Evolutionary conservation across 2,113 vertebrate genomes (phyloP), one percentile per base, ranked within the genome.

Genomic region (Hyla sarda): DNA sequence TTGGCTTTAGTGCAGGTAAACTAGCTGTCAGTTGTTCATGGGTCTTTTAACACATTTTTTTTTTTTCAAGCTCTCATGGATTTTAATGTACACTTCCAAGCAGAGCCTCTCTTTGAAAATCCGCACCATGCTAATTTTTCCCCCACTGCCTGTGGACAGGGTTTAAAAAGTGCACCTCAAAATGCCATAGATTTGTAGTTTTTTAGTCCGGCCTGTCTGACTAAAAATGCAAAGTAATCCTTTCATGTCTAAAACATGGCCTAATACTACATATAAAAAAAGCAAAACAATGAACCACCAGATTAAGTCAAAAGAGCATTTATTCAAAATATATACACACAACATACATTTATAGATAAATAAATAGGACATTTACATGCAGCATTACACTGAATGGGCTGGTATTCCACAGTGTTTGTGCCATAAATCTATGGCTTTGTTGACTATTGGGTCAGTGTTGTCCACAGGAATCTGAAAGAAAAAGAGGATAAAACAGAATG

Each of bases 391-490:
- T 0, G 95, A 96, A 69, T 99, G 98, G 17, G 95, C 94, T 0
- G 96, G 97, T 2, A 95, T 97, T 47, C 98, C 97, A 0, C 97
- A 98, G 89, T 99, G 96, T 5, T 96, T 98, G 89, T 98, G 97
- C 98, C 98, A 99, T 71, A 98, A 85, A 88, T 99, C 98, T 34
- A 99, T 96, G 37, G 98, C 97, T 94, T 99, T 99, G 84, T 96
- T 97, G 89, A 99, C 97, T 2, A 99, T 97, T 12, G 97, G 96
- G 0, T 99, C 98, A 0, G 97, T 99, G 93, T 98, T 99, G 85
- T 99, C 98, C 90, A 97, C 97, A 1, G 98, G 98, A 71, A 99
- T 96, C 98, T 99, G 87, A 14, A 75, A 89, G 85, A 87, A 74
- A 92, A 78, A 69, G 2, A 21, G 2, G 50, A 9, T 17, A 56